Evolutionary conservation across 2,113 vertebrate genomes (phyloP).

Genomic region (Strigops habroptila): DNA sequence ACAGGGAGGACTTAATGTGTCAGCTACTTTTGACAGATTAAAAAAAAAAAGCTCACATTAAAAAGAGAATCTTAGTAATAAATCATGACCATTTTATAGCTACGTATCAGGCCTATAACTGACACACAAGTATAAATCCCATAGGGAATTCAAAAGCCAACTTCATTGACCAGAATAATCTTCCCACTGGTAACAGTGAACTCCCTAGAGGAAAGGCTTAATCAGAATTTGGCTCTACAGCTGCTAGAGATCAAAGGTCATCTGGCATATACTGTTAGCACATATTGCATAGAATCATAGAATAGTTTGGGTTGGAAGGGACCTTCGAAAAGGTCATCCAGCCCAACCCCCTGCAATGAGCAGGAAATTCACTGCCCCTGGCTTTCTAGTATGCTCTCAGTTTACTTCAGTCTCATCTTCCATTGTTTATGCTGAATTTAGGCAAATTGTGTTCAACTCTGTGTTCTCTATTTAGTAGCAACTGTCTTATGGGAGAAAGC

Average conservation of each 20-base stretch:
- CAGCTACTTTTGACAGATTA: background rate
- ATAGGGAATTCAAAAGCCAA: background rate
- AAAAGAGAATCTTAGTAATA: background rate
- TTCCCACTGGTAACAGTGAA: background rate
- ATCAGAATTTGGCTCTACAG: background rate
- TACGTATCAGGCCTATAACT: background rate
- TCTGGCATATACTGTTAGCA: background rate
- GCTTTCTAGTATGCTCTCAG: background rate
- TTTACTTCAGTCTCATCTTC: background rate
- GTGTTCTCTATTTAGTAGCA: conserved; percentile 9
- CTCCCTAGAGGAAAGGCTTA: background rate
- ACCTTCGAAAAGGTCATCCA: background rate
- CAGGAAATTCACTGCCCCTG: background rate
- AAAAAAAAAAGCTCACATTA: background rate
- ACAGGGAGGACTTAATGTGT: background rate
- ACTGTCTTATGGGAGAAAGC: background rate
- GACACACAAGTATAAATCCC: background rate
- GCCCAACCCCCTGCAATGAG: background rate
- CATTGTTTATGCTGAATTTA: background rate
- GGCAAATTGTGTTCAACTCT: background rate
- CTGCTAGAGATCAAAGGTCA: background rate
- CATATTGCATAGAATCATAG: background rate
- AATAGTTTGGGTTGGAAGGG: background rate
- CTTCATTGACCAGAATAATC: background rate
- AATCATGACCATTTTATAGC: background rate